Conservation (phyloP, 1,140 invertebrate species). For the Gryllus bimaculatus region DNA sequence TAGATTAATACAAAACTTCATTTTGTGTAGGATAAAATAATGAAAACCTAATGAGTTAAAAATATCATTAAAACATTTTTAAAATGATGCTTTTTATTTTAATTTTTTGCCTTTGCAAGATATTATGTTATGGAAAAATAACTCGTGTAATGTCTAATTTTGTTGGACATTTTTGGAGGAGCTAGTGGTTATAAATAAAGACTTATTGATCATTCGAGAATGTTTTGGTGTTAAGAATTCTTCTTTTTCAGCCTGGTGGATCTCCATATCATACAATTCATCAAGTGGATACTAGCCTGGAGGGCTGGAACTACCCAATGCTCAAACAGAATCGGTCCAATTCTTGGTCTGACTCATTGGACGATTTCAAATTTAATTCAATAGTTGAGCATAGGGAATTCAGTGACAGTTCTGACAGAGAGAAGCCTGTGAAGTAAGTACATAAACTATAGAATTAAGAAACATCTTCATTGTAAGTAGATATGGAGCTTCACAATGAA, state of each 20-base stretch:
- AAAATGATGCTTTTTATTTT: no score
- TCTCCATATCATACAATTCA: slow-evolving; percentile 89
- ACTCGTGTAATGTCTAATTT: no score
- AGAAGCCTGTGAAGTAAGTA: slow-evolving; percentile 27
- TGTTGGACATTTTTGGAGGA: no score
- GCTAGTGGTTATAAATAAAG: no score
- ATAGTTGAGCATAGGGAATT: slow-evolving; percentile 23
- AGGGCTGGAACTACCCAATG: slow-evolving; percentile 60
- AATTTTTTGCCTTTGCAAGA: no score
- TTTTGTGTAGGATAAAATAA: no score
- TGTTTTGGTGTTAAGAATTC: no score
- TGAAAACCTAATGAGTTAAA: no score
- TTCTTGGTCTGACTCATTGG: slow-evolving; percentile 79
- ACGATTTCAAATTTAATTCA: slow-evolving; percentile 48
- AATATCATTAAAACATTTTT: no score
- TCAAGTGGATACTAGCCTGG: slow-evolving; percentile 65
- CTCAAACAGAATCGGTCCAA: slow-evolving; percentile 70
- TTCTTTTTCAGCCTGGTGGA: slow-evolving; percentile 48
- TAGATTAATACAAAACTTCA: no score
- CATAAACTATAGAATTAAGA: background rate
- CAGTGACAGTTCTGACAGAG: slow-evolving; percentile 16
- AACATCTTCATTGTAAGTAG: background rate
- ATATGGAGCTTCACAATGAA: background rate
- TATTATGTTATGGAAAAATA: no score
- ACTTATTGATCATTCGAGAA: no score